Conservation (phyloP, 2,797 vertebrate genomes). For the Emys orbicularis region DNA sequence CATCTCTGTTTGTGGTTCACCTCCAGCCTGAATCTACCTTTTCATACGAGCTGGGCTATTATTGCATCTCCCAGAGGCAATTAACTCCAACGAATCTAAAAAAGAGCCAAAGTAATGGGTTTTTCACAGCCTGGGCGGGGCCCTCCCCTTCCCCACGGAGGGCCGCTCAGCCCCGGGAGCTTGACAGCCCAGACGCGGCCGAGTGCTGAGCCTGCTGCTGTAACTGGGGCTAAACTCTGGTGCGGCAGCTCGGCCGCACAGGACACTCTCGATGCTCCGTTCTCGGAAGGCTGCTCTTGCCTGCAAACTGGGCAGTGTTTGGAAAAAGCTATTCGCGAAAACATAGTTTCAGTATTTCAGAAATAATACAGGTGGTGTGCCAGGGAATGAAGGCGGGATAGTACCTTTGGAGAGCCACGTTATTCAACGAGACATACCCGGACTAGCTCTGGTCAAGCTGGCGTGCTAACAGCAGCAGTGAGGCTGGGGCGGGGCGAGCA, state of each 20-base stretch:
- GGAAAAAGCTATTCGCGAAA: too few species aligned
- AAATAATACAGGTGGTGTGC: too few species aligned
- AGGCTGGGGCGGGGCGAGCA: too few species aligned
- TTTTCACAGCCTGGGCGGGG: neutral
- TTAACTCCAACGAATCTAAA: conserved; percentile 63
- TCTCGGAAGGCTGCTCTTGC: too few species aligned
- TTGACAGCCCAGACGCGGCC: neutral
- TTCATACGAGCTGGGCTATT: conserved; percentile 51
- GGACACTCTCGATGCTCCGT: too few species aligned
- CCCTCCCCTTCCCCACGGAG: neutral
- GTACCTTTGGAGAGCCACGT: too few species aligned
- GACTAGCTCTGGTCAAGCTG: too few species aligned
- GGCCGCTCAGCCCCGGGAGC: rapidly evolving
- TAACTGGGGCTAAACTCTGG: rapidly evolving
- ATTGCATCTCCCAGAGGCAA: conserved; percentile 55
- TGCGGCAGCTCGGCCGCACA: neutral
- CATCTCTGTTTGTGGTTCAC: neutral
- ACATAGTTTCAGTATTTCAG: too few species aligned
- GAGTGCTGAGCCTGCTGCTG: neutral
- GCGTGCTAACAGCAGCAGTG: too few species aligned
- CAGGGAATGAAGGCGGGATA: too few species aligned
- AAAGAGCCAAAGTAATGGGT: neutral
- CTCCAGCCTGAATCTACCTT: neutral
- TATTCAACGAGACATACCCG: too few species aligned
- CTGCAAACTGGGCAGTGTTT: too few species aligned